These are phyloP conservation scores for Eptatretus burgeri DNA, from an alignment of 2,113 vertebrate genomes.

Conservation along the genomic window DNA sequence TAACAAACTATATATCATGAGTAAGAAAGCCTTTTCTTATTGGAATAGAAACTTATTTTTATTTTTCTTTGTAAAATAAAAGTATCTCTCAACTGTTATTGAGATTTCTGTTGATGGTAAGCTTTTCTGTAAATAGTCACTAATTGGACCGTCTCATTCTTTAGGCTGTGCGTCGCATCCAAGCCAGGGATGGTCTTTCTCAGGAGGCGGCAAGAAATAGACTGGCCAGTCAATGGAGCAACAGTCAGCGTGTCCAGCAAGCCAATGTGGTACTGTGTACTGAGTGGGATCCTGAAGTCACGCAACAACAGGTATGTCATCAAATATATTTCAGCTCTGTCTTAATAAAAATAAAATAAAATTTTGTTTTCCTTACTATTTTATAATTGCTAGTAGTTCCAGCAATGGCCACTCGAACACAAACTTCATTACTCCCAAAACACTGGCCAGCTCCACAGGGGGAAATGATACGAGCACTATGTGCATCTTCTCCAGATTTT, in stretches of 20 bases:
- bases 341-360: too few species aligned
- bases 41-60: background rate
- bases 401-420: too few species aligned
- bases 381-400: too few species aligned
- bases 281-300: conserved; percentile 4
- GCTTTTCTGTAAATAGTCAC: background rate
- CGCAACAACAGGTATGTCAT: background rate
- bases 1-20: background rate
- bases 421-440: too few species aligned
- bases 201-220: background rate
- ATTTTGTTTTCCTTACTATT: too few species aligned
- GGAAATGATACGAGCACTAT: too few species aligned
- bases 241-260: background rate
- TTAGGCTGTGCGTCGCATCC: background rate
- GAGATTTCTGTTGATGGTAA: background rate
- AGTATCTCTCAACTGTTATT: background rate
- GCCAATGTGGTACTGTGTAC: conserved; percentile 5
- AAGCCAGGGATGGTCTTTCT: background rate
- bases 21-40: background rate
- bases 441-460: too few species aligned
- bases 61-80: background rate
- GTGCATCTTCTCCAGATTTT: too few species aligned
- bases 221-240: background rate
- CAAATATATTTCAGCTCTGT: too few species aligned
- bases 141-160: background rate